A percentile compares a stretch with the other conserved stretches of the same genome.
phyloP scores from a whole-genome alignment of 2,113 vertebrate genomes.

The Callithrix jacchus region DNA sequence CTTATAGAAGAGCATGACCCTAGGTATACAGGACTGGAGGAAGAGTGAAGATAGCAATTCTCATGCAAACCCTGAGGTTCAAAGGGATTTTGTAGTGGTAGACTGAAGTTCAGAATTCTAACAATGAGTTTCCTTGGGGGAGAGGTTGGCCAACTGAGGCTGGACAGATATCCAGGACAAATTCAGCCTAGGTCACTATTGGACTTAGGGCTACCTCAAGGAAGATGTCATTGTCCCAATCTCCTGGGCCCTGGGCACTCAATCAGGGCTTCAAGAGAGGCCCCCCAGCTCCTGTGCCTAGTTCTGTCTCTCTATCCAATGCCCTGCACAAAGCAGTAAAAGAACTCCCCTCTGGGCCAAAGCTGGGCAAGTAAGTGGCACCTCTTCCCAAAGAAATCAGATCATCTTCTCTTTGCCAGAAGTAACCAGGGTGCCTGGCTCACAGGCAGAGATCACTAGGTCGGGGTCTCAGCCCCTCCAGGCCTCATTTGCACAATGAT shows the following conservation, averaged over 20 bases:
- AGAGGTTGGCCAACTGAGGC: not conserved
- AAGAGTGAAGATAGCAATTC: not conserved
- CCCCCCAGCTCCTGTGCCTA: not conserved
- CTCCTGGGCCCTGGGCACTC: not conserved
- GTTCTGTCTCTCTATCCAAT: not conserved
- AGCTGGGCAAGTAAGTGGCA: not conserved
- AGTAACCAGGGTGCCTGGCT: not conserved
- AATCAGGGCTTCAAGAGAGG: not conserved
- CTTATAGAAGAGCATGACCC: not conserved
- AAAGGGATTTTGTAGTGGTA: not conserved
- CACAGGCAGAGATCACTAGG: not conserved
- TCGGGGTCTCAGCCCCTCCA: not conserved
- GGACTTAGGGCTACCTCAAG: not conserved
- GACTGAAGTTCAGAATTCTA: too few relatives aligned
- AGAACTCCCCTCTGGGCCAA: not conserved
- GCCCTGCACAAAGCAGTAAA: not conserved
- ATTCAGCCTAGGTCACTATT: not conserved
- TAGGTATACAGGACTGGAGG: not conserved
- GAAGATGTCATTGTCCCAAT: not conserved
- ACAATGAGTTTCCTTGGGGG: not conserved
- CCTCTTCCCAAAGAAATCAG: not conserved
- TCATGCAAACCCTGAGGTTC: not conserved
- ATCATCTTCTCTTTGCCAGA: not conserved
- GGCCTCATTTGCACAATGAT: not conserved
- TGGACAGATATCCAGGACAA: not conserved